phyloP scores from a whole-genome alignment of 2,888 invertebrate species.

The Didymodactylos carnosus region DNA sequence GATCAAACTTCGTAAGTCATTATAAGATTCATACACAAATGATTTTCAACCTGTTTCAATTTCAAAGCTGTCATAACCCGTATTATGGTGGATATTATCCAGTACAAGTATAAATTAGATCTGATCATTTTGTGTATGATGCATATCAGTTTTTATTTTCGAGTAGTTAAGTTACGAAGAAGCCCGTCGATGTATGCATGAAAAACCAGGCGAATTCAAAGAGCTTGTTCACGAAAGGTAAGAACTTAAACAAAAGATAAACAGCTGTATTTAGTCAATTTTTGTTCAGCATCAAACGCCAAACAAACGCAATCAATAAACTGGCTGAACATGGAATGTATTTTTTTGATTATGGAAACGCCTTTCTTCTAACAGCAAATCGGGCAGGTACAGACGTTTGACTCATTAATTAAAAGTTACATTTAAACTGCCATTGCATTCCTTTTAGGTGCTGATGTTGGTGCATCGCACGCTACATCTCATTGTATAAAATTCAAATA shows the following conservation, averaged over 20 bases:
- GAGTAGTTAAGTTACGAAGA: slow-evolving; percentile 37
- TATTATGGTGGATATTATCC: slow-evolving; percentile 45
- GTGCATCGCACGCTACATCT: slow-evolving; percentile 26
- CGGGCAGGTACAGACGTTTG: slow-evolving; percentile 31
- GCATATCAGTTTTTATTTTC: neutral
- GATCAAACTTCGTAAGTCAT: slow-evolving; percentile 42
- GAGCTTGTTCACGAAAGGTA: slow-evolving; percentile 40
- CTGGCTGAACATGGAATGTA: slow-evolving; percentile 38
- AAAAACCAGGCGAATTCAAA: slow-evolving; percentile 38
- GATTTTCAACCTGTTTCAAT: too few relatives aligned
- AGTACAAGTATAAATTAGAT: slow-evolving; percentile 29
- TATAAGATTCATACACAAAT: too few relatives aligned
- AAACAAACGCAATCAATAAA: slow-evolving; percentile 41
- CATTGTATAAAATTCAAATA: slow-evolving; percentile 39
- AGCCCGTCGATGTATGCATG: slow-evolving; percentile 37
- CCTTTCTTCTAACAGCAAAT: slow-evolving; percentile 43
- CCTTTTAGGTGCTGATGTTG: neutral
- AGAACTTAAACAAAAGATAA: neutral
- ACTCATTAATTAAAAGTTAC: too few relatives aligned
- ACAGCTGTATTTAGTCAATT: neutral
- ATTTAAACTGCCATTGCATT: too few relatives aligned
- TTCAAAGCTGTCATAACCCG: neutral
- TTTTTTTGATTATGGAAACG: slow-evolving; percentile 48
- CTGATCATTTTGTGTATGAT: neutral
- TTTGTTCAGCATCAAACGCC: slow-evolving; percentile 37